Evolutionary conservation across 2,797 vertebrate genomes (phyloP).

Genomic region (Mormyrus proboscirostris): DNA sequence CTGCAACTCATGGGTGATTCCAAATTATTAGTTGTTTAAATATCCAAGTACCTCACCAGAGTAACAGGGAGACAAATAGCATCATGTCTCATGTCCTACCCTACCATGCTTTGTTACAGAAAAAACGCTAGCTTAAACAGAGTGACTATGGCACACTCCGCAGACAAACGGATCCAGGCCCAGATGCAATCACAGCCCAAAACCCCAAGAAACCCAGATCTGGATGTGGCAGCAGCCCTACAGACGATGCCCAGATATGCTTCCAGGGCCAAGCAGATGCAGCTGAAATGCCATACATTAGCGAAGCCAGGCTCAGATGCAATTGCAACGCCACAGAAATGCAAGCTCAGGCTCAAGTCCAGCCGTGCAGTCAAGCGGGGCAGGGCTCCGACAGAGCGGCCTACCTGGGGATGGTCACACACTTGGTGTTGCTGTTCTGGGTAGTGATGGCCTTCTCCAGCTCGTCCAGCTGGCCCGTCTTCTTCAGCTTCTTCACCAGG

Average conservation of each 20-base stretch:
- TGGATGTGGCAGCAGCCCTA: not conserved
- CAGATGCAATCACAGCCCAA: not conserved
- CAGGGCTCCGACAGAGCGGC: not conserved
- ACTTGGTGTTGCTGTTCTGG: slow-evolving; percentile 92
- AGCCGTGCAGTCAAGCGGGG: not conserved
- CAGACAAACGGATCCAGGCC: not conserved
- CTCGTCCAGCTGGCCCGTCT: slow-evolving; percentile 97
- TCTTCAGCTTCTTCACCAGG: slow-evolving; percentile 97
- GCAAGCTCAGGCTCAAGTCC: not conserved
- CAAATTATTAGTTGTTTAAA: not conserved
- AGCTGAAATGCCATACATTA: not conserved
- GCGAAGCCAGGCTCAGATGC: slow-evolving; percentile 4
- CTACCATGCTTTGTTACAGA: not conserved
- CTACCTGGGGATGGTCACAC: slow-evolving; percentile 97
- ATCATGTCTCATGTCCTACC: not conserved
- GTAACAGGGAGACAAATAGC: not conserved
- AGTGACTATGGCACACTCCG: not conserved
- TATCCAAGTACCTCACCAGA: not conserved
- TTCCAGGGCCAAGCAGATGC: slow-evolving; percentile 9
- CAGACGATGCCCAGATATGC: not conserved
- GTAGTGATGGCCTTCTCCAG: slow-evolving; percentile 96
- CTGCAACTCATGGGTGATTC: not conserved
- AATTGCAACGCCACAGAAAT: not conserved
- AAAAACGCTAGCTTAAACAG: not conserved
- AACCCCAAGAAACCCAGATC: not conserved